Base-by-base conservation (phyloP, 2,113 vertebrate species). In the Scortum barcoo region DNA sequence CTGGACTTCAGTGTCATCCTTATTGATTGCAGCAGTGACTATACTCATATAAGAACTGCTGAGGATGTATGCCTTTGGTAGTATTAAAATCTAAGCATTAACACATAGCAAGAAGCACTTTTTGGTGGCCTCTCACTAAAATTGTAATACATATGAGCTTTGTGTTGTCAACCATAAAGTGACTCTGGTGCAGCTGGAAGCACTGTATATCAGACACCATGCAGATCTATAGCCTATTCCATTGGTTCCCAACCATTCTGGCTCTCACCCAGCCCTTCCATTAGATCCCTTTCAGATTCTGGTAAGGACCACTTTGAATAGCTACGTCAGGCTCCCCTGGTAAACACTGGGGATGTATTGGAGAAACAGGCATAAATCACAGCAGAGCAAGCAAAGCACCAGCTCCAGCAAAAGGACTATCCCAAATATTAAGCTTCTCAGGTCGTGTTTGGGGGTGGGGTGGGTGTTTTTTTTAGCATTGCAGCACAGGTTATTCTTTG, bases 261-360 rank as follows among this genome's bases (percentile, higher is more conserved):
- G 90, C 93, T 70, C 19, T 2, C 3, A n/a, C 80, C 91, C 93
- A 94, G 72, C 79, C 8, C 42, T 51, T 93, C 90, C 92, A 93
- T 94, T 92, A 93, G 79, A 72, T 77, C 69, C 30, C 46, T 58
- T 81, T 82, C 71, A 57, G 53, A 78, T 90, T 91, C 87, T 90
- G 90, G 71, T 91, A 87, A 89, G 67, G 68, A 46, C 51, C 42
- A 81, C 80, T 87, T 80, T 86, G 56, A 83, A 84, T 58, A 54
- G 72, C 69, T 77, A 70, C 22, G 78, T 80, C 87, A 66, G 79
- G 17, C 76, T 83, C 63, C 63, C 19, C 40, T 77, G 53, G 76
- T 83, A 83, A 81, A 87, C 57, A 80, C 74, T 72, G 54, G 53
- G 28, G 53, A 26, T 68, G 38, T 17, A 36, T 6, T 36, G 81